phyloP scores from a whole-genome alignment of 2,797 vertebrate genomes.

The Vespertilio murinus region DNA sequence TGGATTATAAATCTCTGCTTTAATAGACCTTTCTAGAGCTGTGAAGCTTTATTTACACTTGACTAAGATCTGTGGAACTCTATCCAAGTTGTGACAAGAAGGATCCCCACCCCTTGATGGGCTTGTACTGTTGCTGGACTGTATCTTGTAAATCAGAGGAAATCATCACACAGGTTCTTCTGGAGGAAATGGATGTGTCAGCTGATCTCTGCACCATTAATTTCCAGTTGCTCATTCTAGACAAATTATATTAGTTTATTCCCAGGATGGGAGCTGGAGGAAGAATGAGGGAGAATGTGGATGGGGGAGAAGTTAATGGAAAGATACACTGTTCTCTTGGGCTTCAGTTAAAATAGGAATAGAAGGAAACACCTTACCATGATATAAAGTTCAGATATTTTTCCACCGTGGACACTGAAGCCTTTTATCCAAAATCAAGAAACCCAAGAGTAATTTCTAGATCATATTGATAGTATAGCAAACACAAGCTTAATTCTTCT shows the following conservation, averaged over 20 bases:
- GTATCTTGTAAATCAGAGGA: slow-evolving; percentile 59
- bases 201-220: slow-evolving; percentile 55
- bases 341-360: background rate
- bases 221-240: slow-evolving; percentile 64
- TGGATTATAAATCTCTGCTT: slow-evolving; percentile 60
- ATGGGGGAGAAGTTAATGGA: background rate
- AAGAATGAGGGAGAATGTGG: background rate
- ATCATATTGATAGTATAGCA: background rate
- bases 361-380: background rate
- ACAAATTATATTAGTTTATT: slow-evolving; percentile 39
- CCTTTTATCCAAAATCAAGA: slow-evolving; percentile 23
- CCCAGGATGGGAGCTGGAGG: background rate
- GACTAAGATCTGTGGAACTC: slow-evolving; percentile 56
- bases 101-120: slow-evolving; percentile 22
- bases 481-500: slow-evolving; percentile 21
- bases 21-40: slow-evolving; percentile 54
- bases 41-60: slow-evolving; percentile 47
- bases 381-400: background rate
- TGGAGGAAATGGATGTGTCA: slow-evolving; percentile 47
- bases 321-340: slow-evolving; percentile 25
- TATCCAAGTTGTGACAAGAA: slow-evolving; percentile 54
- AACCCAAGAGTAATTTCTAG: slow-evolving; percentile 21
- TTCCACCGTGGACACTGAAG: background rate
- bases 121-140: slow-evolving; percentile 29
- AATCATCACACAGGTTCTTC: slow-evolving; percentile 56